Evolutionary conservation across 2,113 vertebrate genomes (phyloP), one percentile per base, ranked within the genome.

Genomic region (Setophaga coronata): DNA sequence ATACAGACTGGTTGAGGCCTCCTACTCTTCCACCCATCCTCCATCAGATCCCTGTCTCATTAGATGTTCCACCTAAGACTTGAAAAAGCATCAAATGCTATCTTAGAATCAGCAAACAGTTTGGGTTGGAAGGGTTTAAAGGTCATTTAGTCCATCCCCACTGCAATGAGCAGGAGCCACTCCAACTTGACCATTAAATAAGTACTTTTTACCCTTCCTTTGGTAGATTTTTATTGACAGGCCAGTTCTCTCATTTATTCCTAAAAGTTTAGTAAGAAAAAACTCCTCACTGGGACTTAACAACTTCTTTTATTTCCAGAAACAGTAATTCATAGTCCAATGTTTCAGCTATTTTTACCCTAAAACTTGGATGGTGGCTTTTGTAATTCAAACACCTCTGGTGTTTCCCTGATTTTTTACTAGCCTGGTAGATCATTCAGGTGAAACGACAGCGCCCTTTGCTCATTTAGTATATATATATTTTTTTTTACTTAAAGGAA

Each of bases 231-330:
- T 82, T 69, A 89, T 76, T 29, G 8, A 40, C 20, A 77, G 21
- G 29, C 26, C 50, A 73, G 28, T 34, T 57, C 78, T 74, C 34
- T 67, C n/a, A 67, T 70, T 85, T 83, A 81, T 76, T 96, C 60
- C 71, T 93, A 83, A 72, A 91, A 93, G 73, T 48, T 92, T 82
- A 93, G 42, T 60, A 91, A 95, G 70, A 89, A 96, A 95, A 73
- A 95, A 38, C 64, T 94, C 66, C 51, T 60, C 47, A 74, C 25
- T 74, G 83, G 61, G 82, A 94, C 42, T 60, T 80, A 94, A 89
- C 42, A 96, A 85, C 58, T 95, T 94, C 94, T 58, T 73, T 89
- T 86, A 48, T 70, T 94, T 91, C 84, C 71, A 89, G 77, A 42
- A 92, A 57, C 40, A 50, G 53, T 45, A 69, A 34, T 60, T 90